Evolutionary conservation across 2,888 invertebrate genomes (phyloP), one percentile per base, ranked within the genome.

Genomic region (Loripinus fragilis): DNA sequence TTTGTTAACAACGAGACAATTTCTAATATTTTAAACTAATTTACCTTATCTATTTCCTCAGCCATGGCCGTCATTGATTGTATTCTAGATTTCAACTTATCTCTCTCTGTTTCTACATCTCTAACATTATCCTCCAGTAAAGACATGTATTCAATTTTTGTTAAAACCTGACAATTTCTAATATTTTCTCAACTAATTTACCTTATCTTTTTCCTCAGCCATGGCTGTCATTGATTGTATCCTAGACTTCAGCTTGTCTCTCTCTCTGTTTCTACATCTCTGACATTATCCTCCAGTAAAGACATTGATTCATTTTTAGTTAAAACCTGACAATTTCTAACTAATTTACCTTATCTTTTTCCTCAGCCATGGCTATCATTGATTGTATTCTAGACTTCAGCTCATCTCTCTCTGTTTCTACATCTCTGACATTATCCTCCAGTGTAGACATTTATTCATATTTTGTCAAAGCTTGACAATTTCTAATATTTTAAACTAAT

Each of bases 191-290:
- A n/a, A n/a, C n/a, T n/a, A n/a, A 60, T 20, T 60, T 33, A 60
- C 60, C 2, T 7, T 30, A 10, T 12, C 10, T 33, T 60, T 60
- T 20, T 60, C 33, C 33, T 60, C 60, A 60, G 60, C 60, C 3
- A n/a, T 25, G 20, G 60, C 60, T 33, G 15, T 20, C 60, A 60
- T 10, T 15, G 30, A 12, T 15, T 5, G 10, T 17, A 60, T 1
- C 33, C 28, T 60, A 5, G 60, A 5, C 10, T 60, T 83, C 75
- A 89, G 71, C 10, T 83, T 75, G 55, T 79, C 77, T 25, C 86
- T 78, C 68, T 89, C 87, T n/a, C n/a, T 15, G 76, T 42, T 70
- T 90, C 87, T 17, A 87, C 41, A 15, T 82, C 81, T 71, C 78
- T 82, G 0, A 85, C 75, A 45, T 74, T 76, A 69, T 83, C 75